Evolutionary conservation across 2,888 invertebrate genomes (phyloP).

Genomic region (Drosophila bunnanda): DNA sequence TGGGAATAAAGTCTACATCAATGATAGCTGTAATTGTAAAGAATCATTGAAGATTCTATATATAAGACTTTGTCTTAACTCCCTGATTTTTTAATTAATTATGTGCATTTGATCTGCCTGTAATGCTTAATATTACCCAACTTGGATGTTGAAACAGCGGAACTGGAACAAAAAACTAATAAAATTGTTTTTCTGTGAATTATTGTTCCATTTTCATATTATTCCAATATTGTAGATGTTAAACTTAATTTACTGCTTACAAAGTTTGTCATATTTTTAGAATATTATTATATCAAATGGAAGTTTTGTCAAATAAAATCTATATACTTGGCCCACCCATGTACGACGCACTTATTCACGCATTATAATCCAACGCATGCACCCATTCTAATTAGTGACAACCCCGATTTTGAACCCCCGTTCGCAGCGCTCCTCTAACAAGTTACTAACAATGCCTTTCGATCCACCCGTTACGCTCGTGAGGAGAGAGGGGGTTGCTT

Average conservation of each 20-base stretch:
- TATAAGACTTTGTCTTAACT: neutral
- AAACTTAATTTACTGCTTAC: too few species aligned
- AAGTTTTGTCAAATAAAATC: neutral
- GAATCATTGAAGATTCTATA: neutral
- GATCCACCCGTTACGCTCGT: constrained; percentile 62
- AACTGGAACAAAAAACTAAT: neutral
- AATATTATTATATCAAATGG: neutral
- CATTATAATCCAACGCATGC: constrained; percentile 60
- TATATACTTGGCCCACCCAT: constrained; percentile 8
- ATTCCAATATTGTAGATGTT: too few species aligned
- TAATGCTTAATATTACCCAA: too few species aligned
- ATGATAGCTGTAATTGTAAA: neutral
- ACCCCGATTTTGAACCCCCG: constrained; percentile 47
- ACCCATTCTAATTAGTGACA: constrained; percentile 75
- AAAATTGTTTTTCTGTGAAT: too few species aligned
- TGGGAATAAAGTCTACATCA: neutral
- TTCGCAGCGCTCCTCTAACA: constrained; percentile 1
- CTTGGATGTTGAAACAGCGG: neutral
- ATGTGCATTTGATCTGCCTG: neutral
- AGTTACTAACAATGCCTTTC: constrained; percentile 34
- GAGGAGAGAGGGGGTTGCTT: constrained; percentile 60
- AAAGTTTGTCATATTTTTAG: too few species aligned
- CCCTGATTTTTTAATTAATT: neutral
- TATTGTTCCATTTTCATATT: too few species aligned
- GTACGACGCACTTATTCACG: constrained; percentile 45